These are phyloP conservation scores for Chirona hameri DNA, from an alignment of 2,888 invertebrate species.

Conservation along the genomic window DNA sequence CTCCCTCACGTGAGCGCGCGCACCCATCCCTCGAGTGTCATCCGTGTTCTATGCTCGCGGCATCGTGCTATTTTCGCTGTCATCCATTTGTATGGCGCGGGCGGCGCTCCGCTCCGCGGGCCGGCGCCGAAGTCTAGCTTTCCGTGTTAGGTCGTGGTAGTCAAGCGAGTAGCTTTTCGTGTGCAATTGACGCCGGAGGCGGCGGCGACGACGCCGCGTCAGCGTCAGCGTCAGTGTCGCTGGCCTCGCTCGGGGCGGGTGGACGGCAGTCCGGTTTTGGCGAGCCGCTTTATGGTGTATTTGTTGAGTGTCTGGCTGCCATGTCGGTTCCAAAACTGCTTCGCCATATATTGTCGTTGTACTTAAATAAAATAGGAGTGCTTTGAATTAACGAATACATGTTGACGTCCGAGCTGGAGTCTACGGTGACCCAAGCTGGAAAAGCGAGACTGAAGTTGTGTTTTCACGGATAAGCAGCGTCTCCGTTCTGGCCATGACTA, in stretches of 20 bases:
- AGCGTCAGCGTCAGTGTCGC: neutral
- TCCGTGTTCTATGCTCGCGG: neutral
- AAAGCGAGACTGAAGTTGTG: no score
- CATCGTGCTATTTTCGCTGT: neutral
- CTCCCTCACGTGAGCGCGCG: neutral
- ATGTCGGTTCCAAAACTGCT: neutral
- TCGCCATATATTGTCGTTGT: conserved; percentile 23
- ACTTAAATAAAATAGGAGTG: conserved; percentile 1
- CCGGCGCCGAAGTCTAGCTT: neutral
- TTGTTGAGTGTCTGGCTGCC: neutral
- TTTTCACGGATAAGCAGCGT: no score
- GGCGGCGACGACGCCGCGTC: neutral
- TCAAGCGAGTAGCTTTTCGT: neutral
- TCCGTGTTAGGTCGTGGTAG: neutral
- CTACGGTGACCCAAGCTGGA: no score
- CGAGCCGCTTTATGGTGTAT: neutral
- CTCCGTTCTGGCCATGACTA: no score
- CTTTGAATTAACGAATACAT: conserved; percentile 12
- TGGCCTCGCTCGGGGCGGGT: neutral
- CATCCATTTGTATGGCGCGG: neutral
- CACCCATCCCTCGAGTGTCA: neutral
- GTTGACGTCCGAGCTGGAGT: neutral
- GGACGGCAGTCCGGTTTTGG: neutral
- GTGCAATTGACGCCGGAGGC: neutral
- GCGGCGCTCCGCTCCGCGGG: neutral